Conservation (phyloP, 1,140 invertebrate species). For the Calosoma granatense region DNA sequence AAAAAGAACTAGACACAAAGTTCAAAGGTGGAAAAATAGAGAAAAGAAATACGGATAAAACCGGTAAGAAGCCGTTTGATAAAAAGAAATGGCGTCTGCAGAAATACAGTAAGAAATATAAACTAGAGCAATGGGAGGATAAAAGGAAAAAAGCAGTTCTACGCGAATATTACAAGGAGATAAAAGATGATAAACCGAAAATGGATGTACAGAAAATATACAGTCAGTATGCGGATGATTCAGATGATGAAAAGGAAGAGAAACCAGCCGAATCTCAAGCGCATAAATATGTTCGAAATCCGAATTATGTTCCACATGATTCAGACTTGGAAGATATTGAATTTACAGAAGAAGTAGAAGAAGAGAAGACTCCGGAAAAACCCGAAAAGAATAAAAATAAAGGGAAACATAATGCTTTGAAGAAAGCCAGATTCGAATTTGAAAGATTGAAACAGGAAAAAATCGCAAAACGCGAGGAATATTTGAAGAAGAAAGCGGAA, state of each 20-base stretch:
- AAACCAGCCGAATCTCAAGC: conserved; percentile 17
- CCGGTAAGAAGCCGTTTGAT: conserved; percentile 42
- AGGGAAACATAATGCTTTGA: conserved; percentile 35
- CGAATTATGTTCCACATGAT: conserved; percentile 14
- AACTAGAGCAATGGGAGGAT: conserved; percentile 54
- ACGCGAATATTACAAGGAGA: conserved; percentile 42
- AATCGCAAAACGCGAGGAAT: conserved; percentile 38
- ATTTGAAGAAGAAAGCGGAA: conserved; percentile 40
- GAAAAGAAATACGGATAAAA: conserved; percentile 6
- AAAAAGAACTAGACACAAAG: not conserved
- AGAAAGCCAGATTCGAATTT: conserved; percentile 44
- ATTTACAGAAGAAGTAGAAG: conserved; percentile 12
- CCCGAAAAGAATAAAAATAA: conserved; percentile 12
- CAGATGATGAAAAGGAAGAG: conserved; percentile 15
- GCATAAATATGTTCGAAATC: conserved; percentile 36
- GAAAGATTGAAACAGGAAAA: conserved; percentile 46
- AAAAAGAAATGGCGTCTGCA: conserved; percentile 52
- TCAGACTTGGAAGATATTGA: not conserved
- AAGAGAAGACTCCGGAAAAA: conserved; percentile 16
- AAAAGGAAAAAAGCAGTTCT: conserved; percentile 44
- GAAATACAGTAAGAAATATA: conserved; percentile 57
- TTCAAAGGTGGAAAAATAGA: conserved; percentile 4
- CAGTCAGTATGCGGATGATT: conserved; percentile 16
- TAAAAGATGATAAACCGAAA: conserved; percentile 33
- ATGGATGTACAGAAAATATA: conserved; percentile 26